phyloP scores from a whole-genome alignment of 2,797 vertebrate genomes.

The Pempheris klunzingeri region DNA sequence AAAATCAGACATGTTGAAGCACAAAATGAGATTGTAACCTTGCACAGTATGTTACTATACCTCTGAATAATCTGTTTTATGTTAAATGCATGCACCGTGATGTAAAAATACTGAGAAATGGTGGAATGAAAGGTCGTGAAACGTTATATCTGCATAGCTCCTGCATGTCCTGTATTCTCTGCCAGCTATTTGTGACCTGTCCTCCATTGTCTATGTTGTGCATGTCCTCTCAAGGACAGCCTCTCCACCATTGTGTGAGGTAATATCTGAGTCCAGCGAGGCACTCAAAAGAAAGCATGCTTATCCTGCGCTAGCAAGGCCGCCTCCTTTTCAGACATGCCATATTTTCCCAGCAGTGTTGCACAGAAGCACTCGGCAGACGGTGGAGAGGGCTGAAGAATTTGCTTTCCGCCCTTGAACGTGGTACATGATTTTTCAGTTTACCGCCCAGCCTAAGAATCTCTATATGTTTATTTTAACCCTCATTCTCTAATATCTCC shows the following conservation, averaged over 20 bases:
- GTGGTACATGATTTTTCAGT: conserved; percentile 16
- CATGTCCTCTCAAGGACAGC: conserved; percentile 57
- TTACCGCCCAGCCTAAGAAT: too few relatives aligned
- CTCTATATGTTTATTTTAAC: conserved; percentile 3
- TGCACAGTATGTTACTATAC: too few relatives aligned
- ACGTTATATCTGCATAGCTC: background rate
- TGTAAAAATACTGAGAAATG: background rate
- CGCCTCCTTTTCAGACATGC: conserved; percentile 58
- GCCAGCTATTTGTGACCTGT: conserved; percentile 35
- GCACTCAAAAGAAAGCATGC: conserved; percentile 57
- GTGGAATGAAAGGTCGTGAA: background rate
- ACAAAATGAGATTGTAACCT: background rate
- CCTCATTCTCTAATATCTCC: conserved; percentile 1
- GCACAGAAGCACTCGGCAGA: conserved; percentile 26
- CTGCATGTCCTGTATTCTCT: conserved; percentile 8
- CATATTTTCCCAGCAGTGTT: conserved; percentile 30
- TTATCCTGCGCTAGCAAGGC: conserved; percentile 65
- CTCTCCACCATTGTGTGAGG: conserved; percentile 47
- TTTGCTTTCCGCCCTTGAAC: conserved; percentile 55
- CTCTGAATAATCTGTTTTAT: background rate
- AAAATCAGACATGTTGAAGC: background rate
- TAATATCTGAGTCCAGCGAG: conserved; percentile 48
- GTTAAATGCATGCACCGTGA: too few relatives aligned
- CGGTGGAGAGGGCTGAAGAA: conserved; percentile 44
- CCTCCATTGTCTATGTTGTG: conserved; percentile 40